Percentiles rank a stretch among this genome's conserved stretches.
Conservation (phyloP, 2,888 invertebrate species). For the Exocentrus adspersus region DNA sequence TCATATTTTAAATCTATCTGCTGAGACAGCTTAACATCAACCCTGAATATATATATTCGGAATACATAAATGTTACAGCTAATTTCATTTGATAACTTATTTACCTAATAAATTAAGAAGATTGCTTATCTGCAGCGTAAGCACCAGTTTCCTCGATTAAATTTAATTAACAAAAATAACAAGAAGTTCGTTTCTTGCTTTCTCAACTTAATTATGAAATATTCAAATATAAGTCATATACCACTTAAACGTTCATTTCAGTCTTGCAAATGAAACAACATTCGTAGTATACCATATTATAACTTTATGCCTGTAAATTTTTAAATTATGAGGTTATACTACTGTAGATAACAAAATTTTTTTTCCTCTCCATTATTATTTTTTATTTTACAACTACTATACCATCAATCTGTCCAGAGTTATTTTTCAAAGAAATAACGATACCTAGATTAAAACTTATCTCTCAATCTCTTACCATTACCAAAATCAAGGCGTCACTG, state of each 20-base stretch:
- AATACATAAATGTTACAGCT: conserved; percentile 35
- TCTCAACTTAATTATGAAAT: neutral
- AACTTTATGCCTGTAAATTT: neutral
- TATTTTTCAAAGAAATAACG: too few species aligned
- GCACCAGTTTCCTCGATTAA: conserved; percentile 3
- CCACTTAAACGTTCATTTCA: neutral
- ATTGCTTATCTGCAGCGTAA: conserved; percentile 18
- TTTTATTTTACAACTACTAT: too few species aligned
- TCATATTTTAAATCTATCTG: conserved; percentile 50
- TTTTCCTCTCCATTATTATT: too few species aligned
- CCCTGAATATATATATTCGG: conserved; percentile 18
- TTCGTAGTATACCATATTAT: neutral
- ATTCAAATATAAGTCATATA: conserved; percentile 2
- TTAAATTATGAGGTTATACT: neutral
- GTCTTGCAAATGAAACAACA: neutral
- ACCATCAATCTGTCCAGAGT: too few species aligned
- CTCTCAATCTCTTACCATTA: too few species aligned
- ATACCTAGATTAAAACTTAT: too few species aligned
- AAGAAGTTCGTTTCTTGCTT: neutral
- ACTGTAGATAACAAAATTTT: too few species aligned
- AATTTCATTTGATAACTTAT: conserved; percentile 34
- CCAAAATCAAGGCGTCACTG: too few species aligned
- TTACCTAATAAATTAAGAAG: conserved; percentile 32
- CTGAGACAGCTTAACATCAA: conserved; percentile 46
- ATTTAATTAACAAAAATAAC: conserved; percentile 16